These are phyloP conservation scores for Caenorhabditis panamensis DNA, from an alignment of 2,888 invertebrate genomes.

Conservation along the genomic window DNA sequence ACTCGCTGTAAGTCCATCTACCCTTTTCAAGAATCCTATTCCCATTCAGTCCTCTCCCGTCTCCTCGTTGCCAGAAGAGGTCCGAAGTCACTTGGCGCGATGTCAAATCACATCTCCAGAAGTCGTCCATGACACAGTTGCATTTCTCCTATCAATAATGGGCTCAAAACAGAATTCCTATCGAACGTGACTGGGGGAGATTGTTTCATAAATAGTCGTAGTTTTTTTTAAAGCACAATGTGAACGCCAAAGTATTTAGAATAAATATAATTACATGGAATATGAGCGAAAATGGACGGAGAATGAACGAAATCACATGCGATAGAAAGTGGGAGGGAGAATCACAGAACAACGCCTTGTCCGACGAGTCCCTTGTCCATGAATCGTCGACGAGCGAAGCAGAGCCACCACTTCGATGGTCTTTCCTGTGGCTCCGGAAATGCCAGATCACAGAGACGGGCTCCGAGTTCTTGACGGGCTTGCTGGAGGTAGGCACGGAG, in stretches of 20 bases:
- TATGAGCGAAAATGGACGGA: slow-evolving; percentile 2
- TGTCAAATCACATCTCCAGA: slow-evolving; percentile 55
- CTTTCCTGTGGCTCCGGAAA: slow-evolving; percentile 90
- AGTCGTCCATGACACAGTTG: slow-evolving; percentile 44
- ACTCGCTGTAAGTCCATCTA: slow-evolving; percentile 7
- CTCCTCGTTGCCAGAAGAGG: slow-evolving; percentile 43
- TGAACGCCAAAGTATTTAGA: slow-evolving; percentile 25
- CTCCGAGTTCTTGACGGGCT: slow-evolving; percentile 94
- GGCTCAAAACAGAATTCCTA: slow-evolving; percentile 47
- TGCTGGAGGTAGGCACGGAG: slow-evolving; percentile 95
- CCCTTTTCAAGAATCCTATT: background rate
- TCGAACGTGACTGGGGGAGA: background rate
- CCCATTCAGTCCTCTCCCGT: slow-evolving; percentile 14
- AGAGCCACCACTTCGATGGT: slow-evolving; percentile 99
- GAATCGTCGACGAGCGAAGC: slow-evolving; percentile 98
- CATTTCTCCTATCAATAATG: slow-evolving; percentile 44
- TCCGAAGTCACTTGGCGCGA: slow-evolving; percentile 55
- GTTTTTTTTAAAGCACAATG: slow-evolving; percentile 36
- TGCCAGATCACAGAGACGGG: slow-evolving; percentile 92
- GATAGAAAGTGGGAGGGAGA: background rate
- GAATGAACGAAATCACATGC: slow-evolving; percentile 10
- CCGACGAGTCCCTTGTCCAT: slow-evolving; percentile 98
- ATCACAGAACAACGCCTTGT: slow-evolving; percentile 85
- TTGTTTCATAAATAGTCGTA: slow-evolving; percentile 1
- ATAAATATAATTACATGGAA: slow-evolving; percentile 20